A percentile compares a stretch with the other conserved stretches of the same genome.
These are phyloP conservation scores for Orchesellides sinensis DNA, from an alignment of 2,888 invertebrate species.

Conservation along the genomic window DNA sequence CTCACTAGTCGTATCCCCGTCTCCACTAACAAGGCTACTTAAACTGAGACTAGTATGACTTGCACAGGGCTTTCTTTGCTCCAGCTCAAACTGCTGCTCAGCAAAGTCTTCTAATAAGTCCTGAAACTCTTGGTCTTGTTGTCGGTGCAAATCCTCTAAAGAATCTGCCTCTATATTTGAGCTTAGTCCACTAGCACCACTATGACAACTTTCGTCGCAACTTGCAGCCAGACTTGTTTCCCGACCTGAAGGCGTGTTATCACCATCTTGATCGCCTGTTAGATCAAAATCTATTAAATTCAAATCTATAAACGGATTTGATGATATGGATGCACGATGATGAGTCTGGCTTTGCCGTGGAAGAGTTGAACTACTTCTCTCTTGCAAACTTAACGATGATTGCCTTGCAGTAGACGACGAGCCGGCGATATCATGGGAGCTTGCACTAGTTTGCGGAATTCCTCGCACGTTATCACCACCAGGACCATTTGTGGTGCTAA, in stretches of 20 bases:
- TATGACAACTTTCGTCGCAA: constrained; percentile 57
- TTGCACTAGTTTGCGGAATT: constrained; percentile 38
- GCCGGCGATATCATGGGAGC: constrained; percentile 50
- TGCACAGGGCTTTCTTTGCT: constrained; percentile 59
- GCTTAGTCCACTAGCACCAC: constrained; percentile 50
- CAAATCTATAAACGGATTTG: constrained; percentile 56
- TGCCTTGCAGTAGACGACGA: neutral
- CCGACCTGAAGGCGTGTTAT: constrained; percentile 48
- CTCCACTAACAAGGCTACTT: constrained; percentile 68
- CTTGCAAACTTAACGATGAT: constrained; percentile 25
- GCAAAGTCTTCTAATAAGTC: constrained; percentile 65
- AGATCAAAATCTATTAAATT: constrained; percentile 50
- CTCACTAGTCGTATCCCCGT: constrained; percentile 68
- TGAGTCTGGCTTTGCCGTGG: constrained; percentile 43
- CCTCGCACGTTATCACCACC: neutral
- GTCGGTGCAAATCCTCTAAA: constrained; percentile 59
- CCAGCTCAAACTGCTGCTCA: constrained; percentile 66
- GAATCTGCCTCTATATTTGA: constrained; percentile 62
- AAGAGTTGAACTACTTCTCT: constrained; percentile 31
- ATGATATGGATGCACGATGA: constrained; percentile 34
- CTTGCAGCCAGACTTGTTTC: constrained; percentile 48
- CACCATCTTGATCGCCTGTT: constrained; percentile 39
- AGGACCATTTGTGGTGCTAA: constrained; percentile 4
- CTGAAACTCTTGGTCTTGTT: constrained; percentile 66
- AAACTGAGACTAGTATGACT: constrained; percentile 69